A percentile compares a stretch with the other conserved stretches of the same genome.
phyloP scores from a whole-genome alignment of 2,888 invertebrate genomes.

The Eupithecia abbreviata region DNA sequence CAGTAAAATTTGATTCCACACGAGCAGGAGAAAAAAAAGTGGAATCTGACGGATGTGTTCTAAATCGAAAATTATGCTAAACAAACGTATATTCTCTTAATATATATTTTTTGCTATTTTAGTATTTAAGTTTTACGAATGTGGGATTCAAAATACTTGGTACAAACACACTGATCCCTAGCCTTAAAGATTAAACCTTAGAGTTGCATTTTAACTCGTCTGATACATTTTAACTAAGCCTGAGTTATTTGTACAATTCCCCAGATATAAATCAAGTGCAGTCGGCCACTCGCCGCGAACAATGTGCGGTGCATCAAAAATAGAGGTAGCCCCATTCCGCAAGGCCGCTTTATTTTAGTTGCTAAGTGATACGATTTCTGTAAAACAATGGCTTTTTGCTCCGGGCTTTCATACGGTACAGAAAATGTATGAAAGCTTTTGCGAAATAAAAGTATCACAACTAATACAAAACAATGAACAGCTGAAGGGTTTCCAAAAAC shows the following conservation, averaged over 20 bases:
- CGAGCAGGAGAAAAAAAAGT: too few species aligned
- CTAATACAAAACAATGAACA: background rate
- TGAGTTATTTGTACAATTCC: constrained; percentile 10
- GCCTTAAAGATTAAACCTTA: background rate
- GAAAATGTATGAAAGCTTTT: background rate
- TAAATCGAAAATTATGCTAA: background rate
- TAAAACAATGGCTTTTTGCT: constrained; percentile 23
- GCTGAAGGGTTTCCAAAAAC: background rate
- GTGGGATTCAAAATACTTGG: background rate
- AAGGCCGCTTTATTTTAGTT: constrained; percentile 59
- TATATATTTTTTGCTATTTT: background rate
- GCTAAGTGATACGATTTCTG: constrained; percentile 45
- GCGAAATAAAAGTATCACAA: background rate
- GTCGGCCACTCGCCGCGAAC: constrained; percentile 39
- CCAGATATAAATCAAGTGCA: constrained; percentile 25
- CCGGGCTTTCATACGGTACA: background rate
- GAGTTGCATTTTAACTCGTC: background rate
- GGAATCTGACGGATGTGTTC: too few species aligned
- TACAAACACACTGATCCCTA: background rate
- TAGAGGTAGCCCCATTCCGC: constrained; percentile 58
- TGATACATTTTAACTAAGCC: constrained; percentile 10
- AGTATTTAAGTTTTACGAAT: background rate
- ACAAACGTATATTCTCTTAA: background rate
- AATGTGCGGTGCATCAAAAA: constrained; percentile 59
- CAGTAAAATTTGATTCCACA: background rate